Evolutionary conservation across 1,140 invertebrate species (phyloP).

Genomic region (Vanessa tameamea): DNA sequence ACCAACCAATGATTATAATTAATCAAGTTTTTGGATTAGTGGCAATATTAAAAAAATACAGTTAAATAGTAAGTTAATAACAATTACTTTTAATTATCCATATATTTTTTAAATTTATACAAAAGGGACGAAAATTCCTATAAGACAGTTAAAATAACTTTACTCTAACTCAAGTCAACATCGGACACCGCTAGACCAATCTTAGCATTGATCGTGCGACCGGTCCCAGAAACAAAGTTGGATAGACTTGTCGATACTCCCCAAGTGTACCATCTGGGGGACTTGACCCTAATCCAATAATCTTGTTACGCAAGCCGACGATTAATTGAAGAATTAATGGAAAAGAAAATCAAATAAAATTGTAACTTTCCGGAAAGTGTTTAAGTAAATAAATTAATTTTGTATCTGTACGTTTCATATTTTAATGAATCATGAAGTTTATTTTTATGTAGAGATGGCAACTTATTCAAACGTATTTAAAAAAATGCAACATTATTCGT

Average conservation of each 20-base stretch:
- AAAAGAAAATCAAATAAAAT: not conserved
- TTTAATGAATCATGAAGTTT: not conserved
- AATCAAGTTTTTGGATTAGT: too few species aligned
- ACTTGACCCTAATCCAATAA: conserved; percentile 25
- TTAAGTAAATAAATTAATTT: not conserved
- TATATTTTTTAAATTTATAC: not conserved
- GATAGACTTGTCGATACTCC: conserved; percentile 11
- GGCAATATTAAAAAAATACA: too few species aligned
- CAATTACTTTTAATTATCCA: too few species aligned
- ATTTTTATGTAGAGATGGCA: not conserved
- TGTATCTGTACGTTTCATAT: not conserved
- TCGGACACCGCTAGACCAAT: conserved; percentile 16
- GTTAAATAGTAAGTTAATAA: too few species aligned
- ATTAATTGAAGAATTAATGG: not conserved
- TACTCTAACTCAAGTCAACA: not conserved
- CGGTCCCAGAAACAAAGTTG: conserved; percentile 11
- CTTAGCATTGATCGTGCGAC: conserved; percentile 15
- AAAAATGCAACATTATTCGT: too few species aligned
- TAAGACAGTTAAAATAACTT: not conserved
- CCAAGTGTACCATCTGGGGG: conserved; percentile 14
- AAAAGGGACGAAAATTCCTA: not conserved
- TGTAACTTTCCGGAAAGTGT: not conserved
- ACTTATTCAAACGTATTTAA: not conserved
- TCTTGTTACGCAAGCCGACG: not conserved
- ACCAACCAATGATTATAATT: too few species aligned